A percentile compares a stretch with the other conserved stretches of the same genome.
phyloP scores from a whole-genome alignment of 2,888 invertebrate species.

The Mallateleia sp. region DNA sequence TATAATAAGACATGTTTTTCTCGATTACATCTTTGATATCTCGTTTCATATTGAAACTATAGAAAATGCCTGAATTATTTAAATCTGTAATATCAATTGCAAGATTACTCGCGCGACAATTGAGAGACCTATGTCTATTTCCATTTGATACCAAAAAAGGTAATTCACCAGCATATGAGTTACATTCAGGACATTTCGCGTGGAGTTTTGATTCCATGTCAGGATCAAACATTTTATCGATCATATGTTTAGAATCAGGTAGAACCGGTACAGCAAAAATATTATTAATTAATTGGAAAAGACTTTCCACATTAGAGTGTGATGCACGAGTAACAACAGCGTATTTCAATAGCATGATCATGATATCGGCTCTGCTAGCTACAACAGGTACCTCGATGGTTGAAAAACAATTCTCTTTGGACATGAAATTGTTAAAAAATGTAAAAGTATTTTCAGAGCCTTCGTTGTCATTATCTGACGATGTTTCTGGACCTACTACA shows the following conservation, averaged over 20 bases:
- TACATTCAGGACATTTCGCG: neutral
- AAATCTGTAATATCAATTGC: neutral
- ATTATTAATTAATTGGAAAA: neutral
- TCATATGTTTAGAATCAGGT: neutral
- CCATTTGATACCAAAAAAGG: neutral
- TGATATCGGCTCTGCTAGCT: neutral
- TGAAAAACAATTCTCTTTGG: neutral
- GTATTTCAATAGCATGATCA: constrained; percentile 15
- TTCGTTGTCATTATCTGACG: neutral
- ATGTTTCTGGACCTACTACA: neutral
- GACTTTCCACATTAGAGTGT: neutral
- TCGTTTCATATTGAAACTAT: neutral
- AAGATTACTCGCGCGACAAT: neutral
- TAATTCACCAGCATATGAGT: neutral
- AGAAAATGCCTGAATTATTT: neutral
- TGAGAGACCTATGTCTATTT: neutral
- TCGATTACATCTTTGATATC: neutral
- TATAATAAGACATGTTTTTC: neutral
- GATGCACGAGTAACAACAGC: neutral
- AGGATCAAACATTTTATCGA: constrained; percentile 20
- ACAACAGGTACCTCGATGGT: neutral
- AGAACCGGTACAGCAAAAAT: neutral
- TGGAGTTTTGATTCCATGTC: neutral
- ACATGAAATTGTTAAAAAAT: neutral
- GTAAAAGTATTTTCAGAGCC: neutral